These are phyloP conservation scores for Anthophora plumipes DNA, from an alignment of 2,888 invertebrate genomes.

Conservation along the genomic window DNA sequence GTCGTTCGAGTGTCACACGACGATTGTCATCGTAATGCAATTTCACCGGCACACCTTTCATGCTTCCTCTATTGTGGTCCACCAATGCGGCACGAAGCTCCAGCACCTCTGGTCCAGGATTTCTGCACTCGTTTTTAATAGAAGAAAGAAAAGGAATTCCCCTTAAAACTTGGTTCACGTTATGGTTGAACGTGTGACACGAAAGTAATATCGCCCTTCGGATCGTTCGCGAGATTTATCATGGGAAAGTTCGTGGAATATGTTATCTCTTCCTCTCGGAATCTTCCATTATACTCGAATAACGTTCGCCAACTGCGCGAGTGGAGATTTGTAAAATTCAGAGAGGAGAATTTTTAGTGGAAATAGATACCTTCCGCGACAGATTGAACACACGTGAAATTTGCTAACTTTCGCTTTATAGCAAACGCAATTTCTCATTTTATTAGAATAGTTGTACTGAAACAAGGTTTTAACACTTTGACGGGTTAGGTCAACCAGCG, in stretches of 20 bases:
- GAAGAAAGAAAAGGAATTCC: too few relatives aligned
- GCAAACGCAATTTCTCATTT: too few relatives aligned
- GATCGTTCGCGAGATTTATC: constrained; percentile 27
- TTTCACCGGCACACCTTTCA: constrained; percentile 89
- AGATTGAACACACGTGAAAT: too few relatives aligned
- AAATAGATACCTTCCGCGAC: too few relatives aligned
- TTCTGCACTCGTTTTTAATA: constrained; percentile 69
- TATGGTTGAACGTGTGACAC: background rate
- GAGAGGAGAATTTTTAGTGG: too few relatives aligned
- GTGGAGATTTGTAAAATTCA: background rate
- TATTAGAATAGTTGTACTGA: too few relatives aligned
- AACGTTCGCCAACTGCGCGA: too few relatives aligned
- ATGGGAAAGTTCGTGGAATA: background rate
- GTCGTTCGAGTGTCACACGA: constrained; percentile 91
- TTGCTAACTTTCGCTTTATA: too few relatives aligned
- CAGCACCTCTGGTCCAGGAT: constrained; percentile 77
- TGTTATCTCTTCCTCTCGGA: background rate
- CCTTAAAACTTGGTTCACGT: background rate
- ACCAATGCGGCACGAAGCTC: constrained; percentile 90
- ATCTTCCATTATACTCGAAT: background rate
- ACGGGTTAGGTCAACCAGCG: too few relatives aligned
- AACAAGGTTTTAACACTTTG: too few relatives aligned
- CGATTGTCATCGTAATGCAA: constrained; percentile 95
- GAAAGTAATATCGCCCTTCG: constrained; percentile 22
- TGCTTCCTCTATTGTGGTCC: constrained; percentile 88